phyloP scores from a whole-genome alignment of 2,797 vertebrate species.

The Nannoperca obscura region DNA sequence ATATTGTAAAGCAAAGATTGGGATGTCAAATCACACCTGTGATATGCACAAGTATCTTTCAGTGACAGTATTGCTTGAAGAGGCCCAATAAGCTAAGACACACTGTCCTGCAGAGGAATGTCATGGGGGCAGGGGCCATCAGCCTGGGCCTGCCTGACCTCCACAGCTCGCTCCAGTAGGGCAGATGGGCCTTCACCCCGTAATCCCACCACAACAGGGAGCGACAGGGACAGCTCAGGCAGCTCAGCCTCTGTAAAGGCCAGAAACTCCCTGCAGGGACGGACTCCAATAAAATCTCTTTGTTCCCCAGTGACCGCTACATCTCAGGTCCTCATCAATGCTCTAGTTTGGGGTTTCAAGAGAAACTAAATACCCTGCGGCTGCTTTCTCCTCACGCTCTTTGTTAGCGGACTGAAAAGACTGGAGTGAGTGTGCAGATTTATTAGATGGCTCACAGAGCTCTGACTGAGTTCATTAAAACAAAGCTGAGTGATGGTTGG shows the following conservation, averaged over 20 bases:
- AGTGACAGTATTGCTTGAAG: conserved; percentile 6
- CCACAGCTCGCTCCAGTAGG: conserved; percentile 43
- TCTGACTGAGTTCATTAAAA: conserved; percentile 45
- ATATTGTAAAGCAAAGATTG: neutral
- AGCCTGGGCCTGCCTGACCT: conserved; percentile 67
- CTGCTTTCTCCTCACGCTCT: conserved; percentile 47
- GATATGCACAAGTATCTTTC: neutral
- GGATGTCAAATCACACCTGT: neutral
- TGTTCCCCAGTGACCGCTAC: conserved; percentile 69
- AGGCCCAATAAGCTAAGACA: conserved; percentile 18
- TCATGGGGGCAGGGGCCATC: conserved; percentile 40
- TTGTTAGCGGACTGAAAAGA: conserved; percentile 45
- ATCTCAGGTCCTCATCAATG: conserved; percentile 73
- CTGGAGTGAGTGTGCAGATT: conserved; percentile 42
- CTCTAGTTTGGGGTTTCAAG: conserved; percentile 63
- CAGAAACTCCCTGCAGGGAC: conserved; percentile 73
- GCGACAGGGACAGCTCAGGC: conserved; percentile 54
- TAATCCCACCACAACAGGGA: conserved; percentile 74
- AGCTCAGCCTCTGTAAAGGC: conserved; percentile 66
- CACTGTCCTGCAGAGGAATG: conserved; percentile 55
- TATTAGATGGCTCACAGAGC: conserved; percentile 46
- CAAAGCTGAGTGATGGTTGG: conserved; percentile 8
- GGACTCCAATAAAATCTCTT: conserved; percentile 80
- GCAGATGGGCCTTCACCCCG: conserved; percentile 72
- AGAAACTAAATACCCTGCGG: conserved; percentile 63